Percentiles rank a stretch among this genome's conserved stretches.
Conservation (phyloP, 1,140 invertebrate species). For the Dermatophagoides farinae region DNA sequence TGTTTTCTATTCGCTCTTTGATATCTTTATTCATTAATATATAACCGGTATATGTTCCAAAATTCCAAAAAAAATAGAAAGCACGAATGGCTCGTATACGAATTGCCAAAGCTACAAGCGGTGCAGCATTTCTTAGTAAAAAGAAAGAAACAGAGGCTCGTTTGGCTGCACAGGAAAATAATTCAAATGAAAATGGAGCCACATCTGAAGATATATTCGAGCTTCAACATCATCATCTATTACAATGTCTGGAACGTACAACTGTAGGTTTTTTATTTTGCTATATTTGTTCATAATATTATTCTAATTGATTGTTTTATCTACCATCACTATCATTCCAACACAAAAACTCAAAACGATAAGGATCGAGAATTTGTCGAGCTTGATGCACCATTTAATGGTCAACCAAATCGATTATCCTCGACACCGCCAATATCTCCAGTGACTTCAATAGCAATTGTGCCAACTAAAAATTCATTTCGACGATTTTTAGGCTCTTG, state of each 20-base stretch:
- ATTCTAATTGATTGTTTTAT: neutral
- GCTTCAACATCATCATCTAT: constrained; percentile 92
- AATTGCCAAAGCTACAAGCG: constrained; percentile 93
- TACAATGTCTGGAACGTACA: constrained; percentile 91
- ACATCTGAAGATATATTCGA: constrained; percentile 94
- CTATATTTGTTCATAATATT: neutral
- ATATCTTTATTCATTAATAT: neutral
- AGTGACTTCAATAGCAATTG: constrained; percentile 35
- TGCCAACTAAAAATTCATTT: neutral
- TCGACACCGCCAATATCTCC: constrained; percentile 52
- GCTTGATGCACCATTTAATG: constrained; percentile 80
- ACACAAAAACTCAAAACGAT: no score
- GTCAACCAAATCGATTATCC: constrained; percentile 68
- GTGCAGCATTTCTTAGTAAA: constrained; percentile 93
- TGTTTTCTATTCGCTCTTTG: no score
- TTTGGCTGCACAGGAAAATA: constrained; percentile 69
- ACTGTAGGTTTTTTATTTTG: constrained; percentile 45
- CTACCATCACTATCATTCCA: no score
- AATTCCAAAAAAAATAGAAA: constrained; percentile 46
- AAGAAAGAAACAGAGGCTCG: constrained; percentile 96
- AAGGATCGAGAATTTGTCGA: constrained; percentile 92
- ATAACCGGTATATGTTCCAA: neutral
- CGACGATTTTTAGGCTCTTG: neutral
- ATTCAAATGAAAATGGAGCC: constrained; percentile 60
- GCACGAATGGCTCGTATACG: constrained; percentile 85